These are phyloP conservation scores for Nemapogon koenigi DNA, from an alignment of 2,888 invertebrate species.

Conservation along the genomic window DNA sequence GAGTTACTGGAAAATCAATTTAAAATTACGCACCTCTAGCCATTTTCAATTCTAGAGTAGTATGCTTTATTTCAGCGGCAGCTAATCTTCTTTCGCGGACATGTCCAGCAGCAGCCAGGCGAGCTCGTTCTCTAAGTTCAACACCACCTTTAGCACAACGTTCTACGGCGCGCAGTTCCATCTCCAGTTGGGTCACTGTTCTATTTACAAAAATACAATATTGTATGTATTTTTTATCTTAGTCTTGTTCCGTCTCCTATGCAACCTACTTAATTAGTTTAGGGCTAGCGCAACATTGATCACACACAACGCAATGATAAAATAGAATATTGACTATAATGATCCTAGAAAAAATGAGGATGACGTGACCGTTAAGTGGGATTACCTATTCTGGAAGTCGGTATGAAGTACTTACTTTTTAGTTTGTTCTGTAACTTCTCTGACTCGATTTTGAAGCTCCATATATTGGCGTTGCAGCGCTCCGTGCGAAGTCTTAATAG, in stretches of 20 bases:
- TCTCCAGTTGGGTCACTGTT: constrained; percentile 36
- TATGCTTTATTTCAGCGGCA: constrained; percentile 37
- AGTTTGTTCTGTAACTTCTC: constrained; percentile 33
- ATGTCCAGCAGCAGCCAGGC: constrained; percentile 50
- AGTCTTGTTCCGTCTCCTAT: too few species aligned
- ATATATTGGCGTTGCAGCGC: constrained; percentile 35
- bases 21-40: too few species aligned
- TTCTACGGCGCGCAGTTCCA: constrained; percentile 43
- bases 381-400: too few species aligned
- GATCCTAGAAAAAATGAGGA: too few species aligned
- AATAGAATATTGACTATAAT: too few species aligned
- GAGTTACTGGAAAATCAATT: constrained; percentile 10
- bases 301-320: too few species aligned
- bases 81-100: constrained; percentile 44
- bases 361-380: too few species aligned
- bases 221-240: too few species aligned
- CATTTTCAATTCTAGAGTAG: constrained; percentile 29
- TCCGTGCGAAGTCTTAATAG: constrained; percentile 29
- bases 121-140: constrained; percentile 45
- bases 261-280: too few species aligned
- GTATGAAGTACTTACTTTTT: constrained; percentile 28
- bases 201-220: not conserved
- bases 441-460: constrained; percentile 37
- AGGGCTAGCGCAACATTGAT: too few species aligned
- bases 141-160: constrained; percentile 39